phyloP scores from a whole-genome alignment of 2,888 invertebrate species.

The Podabrus alpinus region DNA sequence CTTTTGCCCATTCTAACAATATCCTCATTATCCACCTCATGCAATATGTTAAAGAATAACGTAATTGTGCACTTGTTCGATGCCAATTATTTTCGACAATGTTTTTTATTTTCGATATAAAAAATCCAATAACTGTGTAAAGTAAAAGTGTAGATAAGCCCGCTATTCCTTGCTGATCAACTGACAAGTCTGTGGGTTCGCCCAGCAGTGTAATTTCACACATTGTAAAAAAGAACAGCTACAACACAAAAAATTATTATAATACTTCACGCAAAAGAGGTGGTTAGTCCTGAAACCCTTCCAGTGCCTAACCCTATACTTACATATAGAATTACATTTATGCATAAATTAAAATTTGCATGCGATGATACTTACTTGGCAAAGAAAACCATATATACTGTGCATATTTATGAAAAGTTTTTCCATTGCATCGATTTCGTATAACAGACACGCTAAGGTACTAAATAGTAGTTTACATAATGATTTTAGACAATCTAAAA shows the following conservation, averaged over 20 bases:
- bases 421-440: conserved; percentile 49
- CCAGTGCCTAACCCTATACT: neutral
- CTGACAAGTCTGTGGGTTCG: conserved; percentile 26
- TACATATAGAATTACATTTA: neutral
- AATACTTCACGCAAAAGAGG: neutral
- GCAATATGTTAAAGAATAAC: conserved; percentile 28
- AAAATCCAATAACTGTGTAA: conserved; percentile 52
- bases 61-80: neutral
- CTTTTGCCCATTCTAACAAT: conserved; percentile 78
- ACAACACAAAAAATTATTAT: neutral
- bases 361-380: conserved; percentile 44
- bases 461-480: neutral
- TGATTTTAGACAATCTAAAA: neutral
- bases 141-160: conserved; percentile 51
- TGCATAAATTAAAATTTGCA: neutral
- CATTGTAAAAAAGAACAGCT: conserved; percentile 51
- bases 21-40: conserved; percentile 60
- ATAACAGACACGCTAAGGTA: conserved; percentile 33
- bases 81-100: conserved; percentile 40
- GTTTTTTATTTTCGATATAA: conserved; percentile 47
- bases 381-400: conserved; percentile 48
- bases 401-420: conserved; percentile 48
- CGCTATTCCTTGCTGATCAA: conserved; percentile 42
- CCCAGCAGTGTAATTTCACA: conserved; percentile 43
- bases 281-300: neutral